Base-by-base conservation (phyloP, 2,797 vertebrate genomes). In the Darevskia mixta region DNA sequence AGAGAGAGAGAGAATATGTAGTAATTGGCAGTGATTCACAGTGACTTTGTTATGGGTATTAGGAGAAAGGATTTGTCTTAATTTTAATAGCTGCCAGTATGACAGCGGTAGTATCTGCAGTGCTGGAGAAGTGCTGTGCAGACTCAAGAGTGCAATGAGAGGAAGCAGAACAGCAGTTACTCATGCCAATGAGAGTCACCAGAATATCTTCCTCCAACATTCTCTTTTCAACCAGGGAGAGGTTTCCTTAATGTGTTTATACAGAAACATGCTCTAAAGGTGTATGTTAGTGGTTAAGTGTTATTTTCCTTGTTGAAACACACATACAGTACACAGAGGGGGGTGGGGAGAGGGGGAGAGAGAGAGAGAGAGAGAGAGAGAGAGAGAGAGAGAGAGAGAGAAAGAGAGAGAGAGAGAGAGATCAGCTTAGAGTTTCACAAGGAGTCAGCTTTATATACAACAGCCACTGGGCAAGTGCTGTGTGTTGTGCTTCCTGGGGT, bases 31-130 rank as follows among this genome's bases (percentile, higher is more conserved):
- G 64, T 79, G 49, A 29, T 77, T 86, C 79, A 61, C 82, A 89
- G 81, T 79, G 90, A 67, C 86, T 89, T 94, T 92, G 49, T 89
- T 61, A 58, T 41, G 11, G 77, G 86, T 88, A 92, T 89, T 86
- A 86, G 85, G 94, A 94, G 86, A 85, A 91, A 91, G 92, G 55
- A 83, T 78, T 92, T 90, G 91, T 85, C 76, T 91, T 93, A 92
- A 86, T 88, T 95, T 91, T 95, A 93, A 94, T 87, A 93, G 92
- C 86, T 85, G 9, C 87, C 83, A 66, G 88, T 92, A 93, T 96
- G 93, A 94, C 92, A 75, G 87, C 92, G 83, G 93, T 81, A 90
- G 95, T 95, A 95, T 90, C 88, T 72, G 79, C 89, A 93, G 90
- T 91, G 88, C 91, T 89, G 67, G 94, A 93, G 90, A 93, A 88